Percentiles rank a stretch among this genome's conserved stretches.
Conservation (phyloP, 2,113 vertebrate species). For the Piprites chloris region DNA sequence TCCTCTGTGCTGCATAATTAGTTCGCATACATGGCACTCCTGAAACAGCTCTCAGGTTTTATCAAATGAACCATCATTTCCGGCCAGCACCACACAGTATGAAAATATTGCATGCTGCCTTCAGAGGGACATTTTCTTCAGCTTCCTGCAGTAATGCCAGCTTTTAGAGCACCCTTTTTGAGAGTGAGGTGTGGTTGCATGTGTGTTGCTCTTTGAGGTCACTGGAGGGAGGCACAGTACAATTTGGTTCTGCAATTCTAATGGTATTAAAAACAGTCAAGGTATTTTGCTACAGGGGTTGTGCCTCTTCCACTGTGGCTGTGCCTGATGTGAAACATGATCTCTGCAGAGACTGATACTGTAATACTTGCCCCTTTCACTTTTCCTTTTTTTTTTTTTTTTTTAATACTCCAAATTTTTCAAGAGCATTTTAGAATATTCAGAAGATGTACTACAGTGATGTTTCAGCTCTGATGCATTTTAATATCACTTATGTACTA, state of each 20-base stretch:
- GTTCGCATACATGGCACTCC: conserved; percentile 65
- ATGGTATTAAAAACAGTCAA: conserved; percentile 70
- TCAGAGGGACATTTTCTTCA: conserved; percentile 52
- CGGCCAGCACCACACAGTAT: conserved; percentile 67
- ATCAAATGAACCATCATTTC: conserved; percentile 65
- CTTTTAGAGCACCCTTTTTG: conserved; percentile 55
- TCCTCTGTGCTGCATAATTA: conserved; percentile 44
- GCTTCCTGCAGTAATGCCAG: conserved; percentile 66
- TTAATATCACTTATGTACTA: conserved; percentile 31
- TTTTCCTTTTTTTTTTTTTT: background rate
- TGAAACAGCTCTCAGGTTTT: conserved; percentile 57
- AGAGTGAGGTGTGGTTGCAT: conserved; percentile 66
- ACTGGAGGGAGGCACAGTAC: conserved; percentile 70
- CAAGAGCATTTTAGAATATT: background rate
- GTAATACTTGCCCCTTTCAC: background rate
- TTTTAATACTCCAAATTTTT: background rate
- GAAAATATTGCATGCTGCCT: conserved; percentile 28
- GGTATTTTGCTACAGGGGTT: conserved; percentile 80
- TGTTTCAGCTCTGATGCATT: conserved; percentile 32
- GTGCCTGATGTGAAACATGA: background rate
- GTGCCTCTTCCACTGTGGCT: conserved; percentile 19
- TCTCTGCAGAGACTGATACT: background rate
- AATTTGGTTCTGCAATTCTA: conserved; percentile 60
- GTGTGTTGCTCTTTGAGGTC: conserved; percentile 66
- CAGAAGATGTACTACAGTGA: background rate